Percentiles rank a stretch among this genome's conserved stretches.
These are phyloP conservation scores for Hippocampus kuda DNA, from an alignment of 2,797 vertebrate genomes.

Conservation along the genomic window DNA sequence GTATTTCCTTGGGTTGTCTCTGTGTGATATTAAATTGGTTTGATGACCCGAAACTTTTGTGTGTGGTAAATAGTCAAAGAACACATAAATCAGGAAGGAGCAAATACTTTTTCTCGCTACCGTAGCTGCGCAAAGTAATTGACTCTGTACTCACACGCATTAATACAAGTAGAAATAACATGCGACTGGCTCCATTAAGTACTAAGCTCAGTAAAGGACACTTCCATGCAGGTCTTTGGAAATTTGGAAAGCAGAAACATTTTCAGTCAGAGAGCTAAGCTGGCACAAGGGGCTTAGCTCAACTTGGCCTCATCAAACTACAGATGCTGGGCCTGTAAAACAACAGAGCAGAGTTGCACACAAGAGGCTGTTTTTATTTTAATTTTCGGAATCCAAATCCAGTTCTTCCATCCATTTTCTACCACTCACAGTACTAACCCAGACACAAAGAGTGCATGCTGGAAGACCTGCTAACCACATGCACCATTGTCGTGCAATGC, in stretches of 20 bases:
- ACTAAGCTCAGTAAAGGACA: neutral
- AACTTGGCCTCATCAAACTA: neutral
- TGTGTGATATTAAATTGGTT: too few relatives aligned
- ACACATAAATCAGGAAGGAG: too few relatives aligned
- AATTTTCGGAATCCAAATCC: neutral
- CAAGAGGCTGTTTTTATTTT: neutral
- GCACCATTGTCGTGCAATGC: neutral
- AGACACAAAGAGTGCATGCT: neutral
- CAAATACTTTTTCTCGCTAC: too few relatives aligned
- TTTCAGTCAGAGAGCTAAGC: neutral
- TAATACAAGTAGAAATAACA: neutral
- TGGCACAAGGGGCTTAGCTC: neutral
- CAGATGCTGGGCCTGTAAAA: neutral
- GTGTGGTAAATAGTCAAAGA: too few relatives aligned
- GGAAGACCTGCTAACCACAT: neutral
- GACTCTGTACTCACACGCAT: too few relatives aligned
- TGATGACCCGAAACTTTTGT: too few relatives aligned
- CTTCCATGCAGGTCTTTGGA: neutral
- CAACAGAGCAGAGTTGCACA: neutral
- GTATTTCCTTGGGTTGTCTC: too few relatives aligned
- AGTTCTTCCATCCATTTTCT: neutral
- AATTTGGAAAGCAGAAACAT: neutral
- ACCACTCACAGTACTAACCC: neutral
- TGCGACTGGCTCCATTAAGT: neutral
- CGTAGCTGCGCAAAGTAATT: neutral